A percentile compares a stretch with the other conserved stretches of the same genome.
phyloP scores from a whole-genome alignment of 2,113 vertebrate genomes.

The Chlamydotis undulata region DNA sequence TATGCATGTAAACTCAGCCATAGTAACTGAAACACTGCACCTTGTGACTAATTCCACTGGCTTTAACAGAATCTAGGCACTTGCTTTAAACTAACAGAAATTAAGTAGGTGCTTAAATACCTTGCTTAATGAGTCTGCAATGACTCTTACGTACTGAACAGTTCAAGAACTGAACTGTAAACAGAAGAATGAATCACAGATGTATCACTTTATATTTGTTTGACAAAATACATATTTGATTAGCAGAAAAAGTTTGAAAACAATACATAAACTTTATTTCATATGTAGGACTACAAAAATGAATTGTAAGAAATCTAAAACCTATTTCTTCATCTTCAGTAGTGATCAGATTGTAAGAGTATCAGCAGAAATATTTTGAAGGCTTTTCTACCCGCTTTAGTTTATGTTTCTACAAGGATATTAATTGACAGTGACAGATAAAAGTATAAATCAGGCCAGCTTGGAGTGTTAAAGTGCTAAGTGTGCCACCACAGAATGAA shows the following conservation, averaged over 20 bases:
- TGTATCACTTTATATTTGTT: not conserved
- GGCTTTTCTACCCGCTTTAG: not conserved
- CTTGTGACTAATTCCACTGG: not conserved
- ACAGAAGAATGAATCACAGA: not conserved
- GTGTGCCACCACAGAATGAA: not conserved
- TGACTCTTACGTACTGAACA: not conserved
- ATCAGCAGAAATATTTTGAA: not conserved
- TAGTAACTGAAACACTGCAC: not conserved
- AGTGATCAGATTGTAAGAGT: not conserved
- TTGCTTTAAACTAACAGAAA: not conserved
- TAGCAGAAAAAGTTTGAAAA: not conserved
- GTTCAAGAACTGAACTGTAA: not conserved
- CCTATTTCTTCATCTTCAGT: not conserved
- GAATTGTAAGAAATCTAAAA: not conserved
- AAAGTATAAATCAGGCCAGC: not conserved
- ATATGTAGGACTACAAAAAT: not conserved
- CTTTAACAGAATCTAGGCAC: not conserved
- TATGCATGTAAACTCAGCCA: not conserved
- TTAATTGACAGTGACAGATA: not conserved
- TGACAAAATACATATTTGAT: not conserved
- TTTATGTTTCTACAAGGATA: not conserved
- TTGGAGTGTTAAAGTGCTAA: not conserved
- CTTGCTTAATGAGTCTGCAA: not conserved
- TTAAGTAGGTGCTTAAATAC: not conserved
- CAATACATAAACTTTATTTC: not conserved